A percentile compares a stretch with the other conserved stretches of the same genome.
Conservation (phyloP, 2,888 invertebrate genomes). For the Pomacea canaliculata region DNA sequence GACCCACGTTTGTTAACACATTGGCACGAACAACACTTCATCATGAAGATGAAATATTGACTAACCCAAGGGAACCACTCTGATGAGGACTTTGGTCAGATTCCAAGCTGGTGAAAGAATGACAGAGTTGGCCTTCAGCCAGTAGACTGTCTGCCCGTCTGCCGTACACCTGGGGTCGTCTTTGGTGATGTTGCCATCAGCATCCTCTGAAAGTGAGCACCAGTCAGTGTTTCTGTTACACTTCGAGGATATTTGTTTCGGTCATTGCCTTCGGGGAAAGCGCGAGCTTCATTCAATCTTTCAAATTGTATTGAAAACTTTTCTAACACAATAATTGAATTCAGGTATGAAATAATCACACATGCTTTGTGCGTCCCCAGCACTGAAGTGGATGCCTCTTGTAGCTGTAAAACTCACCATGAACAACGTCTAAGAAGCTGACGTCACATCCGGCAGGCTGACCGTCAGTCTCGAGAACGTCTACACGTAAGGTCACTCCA, state of each 20-base stretch:
- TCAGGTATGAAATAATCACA: no score
- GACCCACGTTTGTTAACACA: background rate
- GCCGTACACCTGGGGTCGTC: no score
- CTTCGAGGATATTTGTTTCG: no score
- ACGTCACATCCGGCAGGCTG: background rate
- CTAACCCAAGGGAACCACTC: conserved; percentile 5
- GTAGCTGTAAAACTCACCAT: background rate
- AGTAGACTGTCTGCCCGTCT: background rate
- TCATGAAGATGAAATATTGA: background rate
- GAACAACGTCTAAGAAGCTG: background rate
- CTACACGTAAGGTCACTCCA: background rate
- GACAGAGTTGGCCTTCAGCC: conserved; percentile 3
- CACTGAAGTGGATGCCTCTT: no score
- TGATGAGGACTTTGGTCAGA: background rate
- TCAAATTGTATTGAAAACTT: no score
- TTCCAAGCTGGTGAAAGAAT: conserved; percentile 3
- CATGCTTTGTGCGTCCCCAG: no score
- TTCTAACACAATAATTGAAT: no score
- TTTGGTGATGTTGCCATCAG: background rate
- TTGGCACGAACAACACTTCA: background rate
- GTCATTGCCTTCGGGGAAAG: no score
- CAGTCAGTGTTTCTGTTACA: no score
- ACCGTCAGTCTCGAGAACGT: background rate
- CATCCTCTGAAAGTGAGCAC: no score
- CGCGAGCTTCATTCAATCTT: no score